These are phyloP conservation scores for Apodemia mormo DNA, from an alignment of 2,888 invertebrate genomes.

Conservation along the genomic window DNA sequence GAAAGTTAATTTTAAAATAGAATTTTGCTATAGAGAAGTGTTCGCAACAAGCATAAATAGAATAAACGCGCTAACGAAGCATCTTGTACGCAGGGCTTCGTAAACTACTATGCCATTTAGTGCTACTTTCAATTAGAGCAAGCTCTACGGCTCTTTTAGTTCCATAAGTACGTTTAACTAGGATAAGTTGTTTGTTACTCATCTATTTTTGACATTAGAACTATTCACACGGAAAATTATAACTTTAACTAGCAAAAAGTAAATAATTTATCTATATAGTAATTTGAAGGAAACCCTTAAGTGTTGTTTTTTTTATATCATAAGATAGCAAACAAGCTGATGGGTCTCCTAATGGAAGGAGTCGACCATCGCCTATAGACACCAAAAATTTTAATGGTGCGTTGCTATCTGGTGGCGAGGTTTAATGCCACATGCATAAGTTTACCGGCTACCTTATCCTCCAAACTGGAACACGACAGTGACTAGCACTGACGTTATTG, in stretches of 20 bases:
- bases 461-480: no score
- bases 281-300: no score
- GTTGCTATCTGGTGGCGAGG: no score
- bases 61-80: slow-evolving; percentile 5
- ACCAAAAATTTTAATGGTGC: no score
- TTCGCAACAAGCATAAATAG: slow-evolving; percentile 7
- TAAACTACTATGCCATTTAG: neutral
- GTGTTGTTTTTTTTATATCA: no score
- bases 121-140: slow-evolving; percentile 4
- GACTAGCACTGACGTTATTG: no score
- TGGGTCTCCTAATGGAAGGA: no score
- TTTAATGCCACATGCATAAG: no score
- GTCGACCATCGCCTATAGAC: no score
- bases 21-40: neutral
- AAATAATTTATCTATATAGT: neutral
- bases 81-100: neutral
- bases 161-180: neutral
- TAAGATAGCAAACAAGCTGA: no score
- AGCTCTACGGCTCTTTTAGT: neutral
- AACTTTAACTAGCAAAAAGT: neutral
- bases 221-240: neutral
- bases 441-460: no score
- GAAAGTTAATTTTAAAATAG: neutral
- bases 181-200: neutral
- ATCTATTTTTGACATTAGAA: neutral